phyloP scores from a whole-genome alignment of 2,113 vertebrate species.

The Himantopus leucocephalus region DNA sequence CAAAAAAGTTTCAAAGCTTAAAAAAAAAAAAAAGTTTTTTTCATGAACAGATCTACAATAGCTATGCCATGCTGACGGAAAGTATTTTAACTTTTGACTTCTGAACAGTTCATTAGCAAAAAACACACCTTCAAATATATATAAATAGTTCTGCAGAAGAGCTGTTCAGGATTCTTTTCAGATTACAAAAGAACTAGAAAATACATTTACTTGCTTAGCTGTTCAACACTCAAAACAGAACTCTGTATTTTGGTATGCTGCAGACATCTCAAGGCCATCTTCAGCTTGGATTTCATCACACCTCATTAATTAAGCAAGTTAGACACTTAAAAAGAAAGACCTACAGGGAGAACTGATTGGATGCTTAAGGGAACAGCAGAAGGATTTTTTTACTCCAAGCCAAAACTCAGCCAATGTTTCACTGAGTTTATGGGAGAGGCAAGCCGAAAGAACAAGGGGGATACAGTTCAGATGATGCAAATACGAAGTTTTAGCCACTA shows the following conservation, averaged over 20 bases:
- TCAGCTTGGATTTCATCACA: neutral
- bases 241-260: rapidly evolving
- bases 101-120: neutral
- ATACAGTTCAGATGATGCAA: neutral
- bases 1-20: neutral
- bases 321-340: neutral
- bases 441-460: no score
- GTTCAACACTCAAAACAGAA: neutral
- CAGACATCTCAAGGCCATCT: neutral
- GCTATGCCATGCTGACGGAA: neutral
- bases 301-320: neutral
- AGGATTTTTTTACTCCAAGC: neutral
- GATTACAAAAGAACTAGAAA: neutral
- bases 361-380: neutral
- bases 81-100: rapidly evolving
- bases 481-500: rapidly evolving
- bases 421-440: rapidly evolving
- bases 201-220: no score
- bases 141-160: rapidly evolving
- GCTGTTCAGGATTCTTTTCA: rapidly evolving
- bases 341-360: rapidly evolving
- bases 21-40: rapidly evolving
- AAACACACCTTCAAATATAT: rapidly evolving
- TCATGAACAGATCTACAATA: neutral
- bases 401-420: neutral